phyloP scores from a whole-genome alignment of 92 coral and sea anemone genomes.

The Ricordea florida region DNA sequence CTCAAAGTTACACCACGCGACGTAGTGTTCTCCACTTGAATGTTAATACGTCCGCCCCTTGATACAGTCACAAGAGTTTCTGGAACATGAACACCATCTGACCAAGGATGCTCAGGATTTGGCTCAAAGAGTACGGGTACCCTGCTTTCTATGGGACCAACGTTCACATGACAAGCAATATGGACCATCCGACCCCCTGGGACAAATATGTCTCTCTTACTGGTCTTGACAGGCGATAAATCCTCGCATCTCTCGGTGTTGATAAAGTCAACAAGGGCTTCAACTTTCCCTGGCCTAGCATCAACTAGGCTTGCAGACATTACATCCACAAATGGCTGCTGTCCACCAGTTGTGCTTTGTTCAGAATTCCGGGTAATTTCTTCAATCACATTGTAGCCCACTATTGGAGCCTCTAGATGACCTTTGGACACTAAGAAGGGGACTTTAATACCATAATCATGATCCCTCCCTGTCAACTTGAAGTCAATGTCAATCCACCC shows the following conservation, averaged over 20 bases:
- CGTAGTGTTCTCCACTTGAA: constrained; percentile 20
- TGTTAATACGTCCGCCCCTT: constrained; percentile 29
- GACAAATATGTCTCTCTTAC: too few relatives aligned
- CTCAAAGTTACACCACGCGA: constrained; percentile 1
- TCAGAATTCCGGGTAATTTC: constrained; percentile 33
- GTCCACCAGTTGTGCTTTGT: too few relatives aligned
- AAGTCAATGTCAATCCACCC: too few relatives aligned
- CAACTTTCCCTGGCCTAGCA: too few relatives aligned
- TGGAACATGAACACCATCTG: constrained; percentile 41
- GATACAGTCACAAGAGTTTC: constrained; percentile 41
- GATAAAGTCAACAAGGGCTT: too few relatives aligned
- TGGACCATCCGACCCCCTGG: too few relatives aligned
- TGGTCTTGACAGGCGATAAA: too few relatives aligned
- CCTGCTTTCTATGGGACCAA: constrained; percentile 54
- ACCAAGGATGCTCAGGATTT: constrained; percentile 59
- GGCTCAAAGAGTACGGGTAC: constrained; percentile 74
- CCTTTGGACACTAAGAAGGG: constrained; percentile 57
- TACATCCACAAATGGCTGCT: constrained; percentile 21
- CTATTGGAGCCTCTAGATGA: constrained; percentile 36
- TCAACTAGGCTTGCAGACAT: constrained; percentile 37
- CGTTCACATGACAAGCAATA: too few relatives aligned
- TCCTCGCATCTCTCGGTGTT: too few relatives aligned
- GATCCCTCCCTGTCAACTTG: too few relatives aligned
- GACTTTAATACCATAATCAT: constrained; percentile 19
- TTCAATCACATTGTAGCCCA: constrained; percentile 68